phyloP scores from a whole-genome alignment of 2,888 invertebrate genomes.

The Orchesellides sinensis region DNA sequence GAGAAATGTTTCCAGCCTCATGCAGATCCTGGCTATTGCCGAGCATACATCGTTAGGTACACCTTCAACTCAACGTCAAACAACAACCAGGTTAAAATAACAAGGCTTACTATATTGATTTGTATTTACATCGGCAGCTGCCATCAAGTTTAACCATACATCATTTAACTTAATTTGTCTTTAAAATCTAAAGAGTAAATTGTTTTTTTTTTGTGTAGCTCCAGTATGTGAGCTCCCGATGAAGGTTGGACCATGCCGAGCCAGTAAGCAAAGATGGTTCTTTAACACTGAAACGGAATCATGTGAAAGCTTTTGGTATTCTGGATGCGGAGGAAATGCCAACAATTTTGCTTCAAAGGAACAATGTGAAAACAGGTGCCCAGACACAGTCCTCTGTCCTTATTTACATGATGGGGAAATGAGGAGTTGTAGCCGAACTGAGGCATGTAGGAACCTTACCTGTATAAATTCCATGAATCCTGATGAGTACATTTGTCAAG shows the following conservation, averaged over 20 bases:
- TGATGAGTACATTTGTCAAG: constrained; percentile 75
- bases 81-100: constrained; percentile 48
- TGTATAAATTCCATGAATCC: constrained; percentile 74
- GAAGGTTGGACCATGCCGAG: constrained; percentile 81
- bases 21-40: constrained; percentile 73
- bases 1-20: constrained; percentile 74
- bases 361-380: constrained; percentile 82
- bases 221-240: constrained; percentile 86
- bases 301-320: constrained; percentile 84
- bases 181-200: background rate
- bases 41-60: constrained; percentile 75
- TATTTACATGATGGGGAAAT: constrained; percentile 74
- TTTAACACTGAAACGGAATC: constrained; percentile 88
- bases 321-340: constrained; percentile 88
- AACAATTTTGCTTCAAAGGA: constrained; percentile 90
- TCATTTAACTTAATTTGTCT: background rate
- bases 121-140: background rate
- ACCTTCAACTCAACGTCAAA: constrained; percentile 76
- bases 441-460: constrained; percentile 75
- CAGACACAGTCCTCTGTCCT: constrained; percentile 76
- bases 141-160: too few relatives aligned
- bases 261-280: constrained; percentile 81
- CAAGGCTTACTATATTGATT: background rate
- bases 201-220: background rate
- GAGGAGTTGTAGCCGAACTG: constrained; percentile 75